These are phyloP conservation scores for Nipponacmea schrenckii DNA, from an alignment of 2,888 invertebrate species.

Conservation along the genomic window DNA sequence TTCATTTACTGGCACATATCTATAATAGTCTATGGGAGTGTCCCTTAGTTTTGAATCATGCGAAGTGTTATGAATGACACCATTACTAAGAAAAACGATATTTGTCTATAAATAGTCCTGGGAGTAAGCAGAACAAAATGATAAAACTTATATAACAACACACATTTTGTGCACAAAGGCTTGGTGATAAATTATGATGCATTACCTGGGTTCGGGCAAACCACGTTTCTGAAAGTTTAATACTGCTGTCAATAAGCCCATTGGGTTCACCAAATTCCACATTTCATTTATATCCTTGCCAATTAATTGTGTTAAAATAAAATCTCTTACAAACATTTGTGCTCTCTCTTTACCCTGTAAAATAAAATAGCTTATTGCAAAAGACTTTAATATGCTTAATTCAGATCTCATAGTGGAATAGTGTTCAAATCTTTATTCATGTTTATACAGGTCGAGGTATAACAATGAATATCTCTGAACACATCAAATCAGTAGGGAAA, in stretches of 20 bases:
- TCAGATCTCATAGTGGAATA: too few relatives aligned
- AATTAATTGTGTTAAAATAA: slow-evolving; percentile 82
- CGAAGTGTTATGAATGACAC: too few relatives aligned
- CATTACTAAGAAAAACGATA: too few relatives aligned
- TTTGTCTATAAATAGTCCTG: not conserved
- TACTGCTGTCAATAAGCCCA: slow-evolving; percentile 76
- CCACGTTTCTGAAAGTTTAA: slow-evolving; percentile 74
- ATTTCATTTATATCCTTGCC: slow-evolving; percentile 87
- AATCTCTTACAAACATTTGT: slow-evolving; percentile 84
- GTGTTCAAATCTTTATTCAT: too few relatives aligned
- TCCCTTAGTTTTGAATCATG: too few relatives aligned
- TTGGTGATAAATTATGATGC: not conserved
- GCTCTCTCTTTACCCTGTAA: slow-evolving; percentile 75
- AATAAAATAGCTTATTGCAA: not conserved
- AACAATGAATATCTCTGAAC: too few relatives aligned
- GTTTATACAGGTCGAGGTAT: too few relatives aligned
- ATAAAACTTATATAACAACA: not conserved
- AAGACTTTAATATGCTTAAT: not conserved
- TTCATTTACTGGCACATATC: too few relatives aligned
- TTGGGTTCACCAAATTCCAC: slow-evolving; percentile 84
- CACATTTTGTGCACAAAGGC: not conserved
- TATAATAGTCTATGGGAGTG: too few relatives aligned
- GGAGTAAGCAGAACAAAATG: not conserved
- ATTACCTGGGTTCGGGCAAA: slow-evolving; percentile 76
- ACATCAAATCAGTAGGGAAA: too few relatives aligned